These are phyloP conservation scores for Drosophila formosana DNA, from an alignment of 2,888 invertebrate species.

Conservation along the genomic window DNA sequence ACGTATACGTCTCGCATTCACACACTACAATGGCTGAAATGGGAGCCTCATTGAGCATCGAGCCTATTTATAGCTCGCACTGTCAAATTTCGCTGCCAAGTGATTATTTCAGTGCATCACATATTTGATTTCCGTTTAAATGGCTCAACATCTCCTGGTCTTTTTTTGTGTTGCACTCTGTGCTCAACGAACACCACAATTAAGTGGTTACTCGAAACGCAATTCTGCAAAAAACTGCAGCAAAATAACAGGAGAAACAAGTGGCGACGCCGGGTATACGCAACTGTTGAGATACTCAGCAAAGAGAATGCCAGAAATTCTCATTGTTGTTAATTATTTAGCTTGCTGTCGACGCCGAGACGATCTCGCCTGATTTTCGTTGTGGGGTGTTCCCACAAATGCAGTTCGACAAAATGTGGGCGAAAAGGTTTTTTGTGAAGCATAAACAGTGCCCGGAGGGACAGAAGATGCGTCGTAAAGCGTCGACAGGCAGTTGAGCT, in stretches of 20 bases:
- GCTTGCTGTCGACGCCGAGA: background rate
- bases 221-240: constrained; percentile 7
- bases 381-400: constrained; percentile 4
- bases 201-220: constrained; percentile 27
- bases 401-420: constrained; percentile 2
- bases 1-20: constrained; percentile 9
- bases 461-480: background rate
- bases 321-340: too few species aligned
- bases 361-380: background rate
- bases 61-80: background rate
- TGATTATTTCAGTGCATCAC: constrained; percentile 19
- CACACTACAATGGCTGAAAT: too few species aligned
- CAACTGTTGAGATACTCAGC: background rate
- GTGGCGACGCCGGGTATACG: background rate
- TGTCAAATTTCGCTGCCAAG: constrained; percentile 14
- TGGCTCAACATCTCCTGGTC: background rate
- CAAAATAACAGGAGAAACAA: background rate
- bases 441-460: background rate
- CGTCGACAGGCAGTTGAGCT: background rate
- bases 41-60: too few species aligned
- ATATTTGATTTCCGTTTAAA: constrained; percentile 21
- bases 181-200: constrained; percentile 16
- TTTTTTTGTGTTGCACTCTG: background rate
- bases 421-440: constrained; percentile 5
- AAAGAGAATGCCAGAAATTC: too few species aligned